Evolutionary conservation across 1,140 invertebrate genomes (phyloP).

Genomic region (Saccostrea glomerata): DNA sequence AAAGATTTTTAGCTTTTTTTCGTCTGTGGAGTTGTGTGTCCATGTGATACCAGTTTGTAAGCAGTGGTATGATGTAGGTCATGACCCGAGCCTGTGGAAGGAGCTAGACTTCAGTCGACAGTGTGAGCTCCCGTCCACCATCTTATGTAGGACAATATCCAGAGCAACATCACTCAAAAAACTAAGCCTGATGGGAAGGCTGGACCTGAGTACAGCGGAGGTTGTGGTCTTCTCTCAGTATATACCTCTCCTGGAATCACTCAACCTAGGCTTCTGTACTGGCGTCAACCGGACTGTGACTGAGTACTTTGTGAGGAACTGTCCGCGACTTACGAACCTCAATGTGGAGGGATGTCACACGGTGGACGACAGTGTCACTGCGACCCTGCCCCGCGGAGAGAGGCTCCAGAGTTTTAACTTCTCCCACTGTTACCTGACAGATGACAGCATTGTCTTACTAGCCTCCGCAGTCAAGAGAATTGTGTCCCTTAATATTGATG

Average conservation of each 20-base stretch:
- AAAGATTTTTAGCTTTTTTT: conserved; percentile 44
- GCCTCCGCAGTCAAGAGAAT: conserved; percentile 12
- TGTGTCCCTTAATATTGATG: conserved; percentile 46
- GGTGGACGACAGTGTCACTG: conserved; percentile 18
- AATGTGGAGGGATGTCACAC: conserved; percentile 37
- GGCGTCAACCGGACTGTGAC: not conserved
- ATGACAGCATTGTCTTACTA: conserved; percentile 22
- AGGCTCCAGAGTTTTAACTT: conserved; percentile 20
- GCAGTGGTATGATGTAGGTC: conserved; percentile 28
- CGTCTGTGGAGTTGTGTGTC: not conserved
- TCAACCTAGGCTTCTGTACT: conserved; percentile 40
- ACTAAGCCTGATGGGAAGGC: not conserved
- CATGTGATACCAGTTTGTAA: conserved; percentile 39
- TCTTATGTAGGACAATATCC: conserved; percentile 27
- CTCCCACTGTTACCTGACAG: conserved; percentile 43
- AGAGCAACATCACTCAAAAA: conserved; percentile 18
- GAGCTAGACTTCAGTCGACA: conserved; percentile 30
- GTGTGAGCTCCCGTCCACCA: conserved; percentile 16
- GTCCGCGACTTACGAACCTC: conserved; percentile 3
- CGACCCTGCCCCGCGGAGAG: not conserved
- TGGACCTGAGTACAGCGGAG: conserved; percentile 14
- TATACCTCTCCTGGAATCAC: not conserved
- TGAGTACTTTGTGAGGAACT: conserved; percentile 39
- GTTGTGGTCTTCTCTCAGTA: conserved; percentile 32
- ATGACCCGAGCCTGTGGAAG: conserved; percentile 43